phyloP scores from a whole-genome alignment of 2,113 vertebrate genomes.

The Leptosomus discolor region DNA sequence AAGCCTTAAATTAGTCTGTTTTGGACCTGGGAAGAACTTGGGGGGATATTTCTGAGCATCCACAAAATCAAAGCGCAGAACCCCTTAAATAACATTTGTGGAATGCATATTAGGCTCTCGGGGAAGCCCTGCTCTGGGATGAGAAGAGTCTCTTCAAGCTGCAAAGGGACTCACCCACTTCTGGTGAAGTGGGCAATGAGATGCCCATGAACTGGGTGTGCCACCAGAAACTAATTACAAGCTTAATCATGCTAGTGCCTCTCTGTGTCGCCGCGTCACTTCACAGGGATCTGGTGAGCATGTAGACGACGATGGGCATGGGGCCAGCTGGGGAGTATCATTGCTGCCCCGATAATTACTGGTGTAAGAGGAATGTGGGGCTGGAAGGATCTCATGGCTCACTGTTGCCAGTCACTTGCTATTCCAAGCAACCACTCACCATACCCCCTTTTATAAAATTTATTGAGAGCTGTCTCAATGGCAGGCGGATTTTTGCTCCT shows the following conservation, averaged over 20 bases:
- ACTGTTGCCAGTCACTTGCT: background rate
- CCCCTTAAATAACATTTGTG: background rate
- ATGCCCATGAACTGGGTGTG: accelerated
- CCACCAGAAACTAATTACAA: background rate
- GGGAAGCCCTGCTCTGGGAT: background rate
- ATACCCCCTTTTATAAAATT: background rate
- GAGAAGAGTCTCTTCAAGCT: background rate
- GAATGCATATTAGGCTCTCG: accelerated
- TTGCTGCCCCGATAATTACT: background rate
- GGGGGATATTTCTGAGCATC: background rate
- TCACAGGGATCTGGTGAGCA: background rate
- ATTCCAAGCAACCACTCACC: background rate
- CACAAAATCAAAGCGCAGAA: background rate
- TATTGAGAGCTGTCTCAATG: background rate
- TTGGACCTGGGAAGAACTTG: background rate
- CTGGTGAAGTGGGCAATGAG: background rate
- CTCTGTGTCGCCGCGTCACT: accelerated
- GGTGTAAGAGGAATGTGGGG: background rate
- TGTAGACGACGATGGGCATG: background rate
- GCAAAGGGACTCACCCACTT: accelerated
- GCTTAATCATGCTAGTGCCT: background rate
- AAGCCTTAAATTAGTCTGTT: background rate
- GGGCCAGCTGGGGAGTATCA: background rate
- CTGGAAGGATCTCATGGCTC: background rate
- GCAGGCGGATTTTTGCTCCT: background rate